Percentiles rank a stretch among this genome's conserved stretches.
Conservation (phyloP, 2,113 vertebrate genomes). For the Scalopus aquaticus region DNA sequence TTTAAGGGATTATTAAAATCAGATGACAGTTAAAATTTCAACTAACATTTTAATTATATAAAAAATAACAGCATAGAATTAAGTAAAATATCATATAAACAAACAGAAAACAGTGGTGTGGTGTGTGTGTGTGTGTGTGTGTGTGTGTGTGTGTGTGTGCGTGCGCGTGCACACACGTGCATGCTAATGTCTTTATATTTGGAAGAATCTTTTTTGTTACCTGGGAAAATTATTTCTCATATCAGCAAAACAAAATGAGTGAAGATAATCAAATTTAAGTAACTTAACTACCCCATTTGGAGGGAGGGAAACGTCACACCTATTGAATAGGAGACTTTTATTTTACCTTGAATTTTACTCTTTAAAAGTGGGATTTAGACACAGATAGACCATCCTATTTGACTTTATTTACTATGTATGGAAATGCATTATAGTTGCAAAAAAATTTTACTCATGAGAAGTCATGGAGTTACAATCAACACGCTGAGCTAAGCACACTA, state of each 20-base stretch:
- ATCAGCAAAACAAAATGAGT: not conserved
- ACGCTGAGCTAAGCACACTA: not conserved
- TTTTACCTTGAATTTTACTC: slow-evolving; percentile 13
- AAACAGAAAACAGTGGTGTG: not conserved
- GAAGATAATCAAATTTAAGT: not conserved
- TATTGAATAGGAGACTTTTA: not conserved
- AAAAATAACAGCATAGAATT: not conserved
- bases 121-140: not conserved
- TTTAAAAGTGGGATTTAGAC: slow-evolving; percentile 3
- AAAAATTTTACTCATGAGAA: not conserved
- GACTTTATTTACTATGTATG: not conserved
- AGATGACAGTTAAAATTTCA: slow-evolving; percentile 31
- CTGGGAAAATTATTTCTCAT: not conserved
- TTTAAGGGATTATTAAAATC: not conserved
- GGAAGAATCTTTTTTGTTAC: not conserved
- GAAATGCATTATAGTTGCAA: not conserved
- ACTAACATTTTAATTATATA: slow-evolving; percentile 1
- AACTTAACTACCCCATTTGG: not conserved
- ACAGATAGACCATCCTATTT: not conserved
- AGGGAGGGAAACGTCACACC: not conserved
- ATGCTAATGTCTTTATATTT: not conserved
- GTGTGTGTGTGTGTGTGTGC: not conserved
- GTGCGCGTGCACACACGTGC: too few relatives aligned
- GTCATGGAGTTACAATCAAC: not conserved
- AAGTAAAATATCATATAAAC: not conserved